Evolutionary conservation across 2,888 invertebrate genomes (phyloP), one percentile per base, ranked within the genome.

Genomic region (Drosophila pegasa): DNA sequence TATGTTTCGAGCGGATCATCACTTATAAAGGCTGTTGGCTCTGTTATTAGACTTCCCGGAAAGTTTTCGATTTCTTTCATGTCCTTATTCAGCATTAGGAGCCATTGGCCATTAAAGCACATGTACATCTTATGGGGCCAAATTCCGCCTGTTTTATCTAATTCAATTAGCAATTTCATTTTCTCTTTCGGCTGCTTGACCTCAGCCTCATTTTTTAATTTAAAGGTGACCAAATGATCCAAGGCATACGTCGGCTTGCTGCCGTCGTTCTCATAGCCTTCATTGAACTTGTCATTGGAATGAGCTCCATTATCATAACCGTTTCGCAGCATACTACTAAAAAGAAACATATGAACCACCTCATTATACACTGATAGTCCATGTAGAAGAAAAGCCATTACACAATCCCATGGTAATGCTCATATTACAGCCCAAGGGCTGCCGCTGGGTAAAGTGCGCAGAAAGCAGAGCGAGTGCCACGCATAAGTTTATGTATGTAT

Each of bases 81-180:
- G 91, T 98, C 98, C 89, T 96, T 97, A 91, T 98, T 98, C 94
- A 98, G 96, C 79, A 98, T 97, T 55, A 98, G 94, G 61, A 98
- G 96, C 96, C 97, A 97, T 87, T 96, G 95, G 48, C 96, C 95
- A 89, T 97, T 97, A 74, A 98, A 93, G 85, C 96, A 95, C 75
- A 98, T 94, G 90, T 97, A 96, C 97, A 98, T 98, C 92, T 98
- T 98, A 92, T 98, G 98, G 65, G 99, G 98, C 98, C 99, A 99
- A 92, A 99, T 98, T 70, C 99, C 99, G 91, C 97, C 97, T 47
- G 96, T 96, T 92, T 97, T 97, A 93, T 98, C 98, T 86, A 98
- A 93, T 91, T 97, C 97, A 66, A 98, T 94, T 69, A 99, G 94
- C 52, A 98, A 94, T 57, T 98, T 94, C 95, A 99, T 97, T 70